phyloP scores from a whole-genome alignment of 2,113 vertebrate genomes.

The Verasper variegatus region DNA sequence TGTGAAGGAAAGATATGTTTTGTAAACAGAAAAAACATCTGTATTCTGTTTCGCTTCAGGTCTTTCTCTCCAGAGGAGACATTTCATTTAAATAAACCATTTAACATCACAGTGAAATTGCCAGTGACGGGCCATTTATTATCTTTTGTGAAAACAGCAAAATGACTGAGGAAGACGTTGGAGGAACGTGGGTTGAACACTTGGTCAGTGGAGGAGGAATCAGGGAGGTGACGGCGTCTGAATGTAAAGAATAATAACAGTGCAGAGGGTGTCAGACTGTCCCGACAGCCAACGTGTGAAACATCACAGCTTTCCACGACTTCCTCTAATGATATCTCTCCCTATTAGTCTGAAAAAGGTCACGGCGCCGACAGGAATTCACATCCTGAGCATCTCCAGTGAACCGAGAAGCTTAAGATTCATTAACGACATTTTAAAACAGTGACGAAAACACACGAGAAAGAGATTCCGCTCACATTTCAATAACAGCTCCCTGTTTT shows the following conservation, averaged over 20 bases:
- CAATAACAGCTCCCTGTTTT: neutral
- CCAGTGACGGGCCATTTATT: neutral
- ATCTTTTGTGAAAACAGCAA: neutral
- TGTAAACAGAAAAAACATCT: neutral
- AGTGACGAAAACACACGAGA: too few species aligned
- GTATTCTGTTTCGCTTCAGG: too few species aligned
- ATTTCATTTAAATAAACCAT: neutral
- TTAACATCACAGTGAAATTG: neutral
- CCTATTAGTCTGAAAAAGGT: slow-evolving; percentile 70
- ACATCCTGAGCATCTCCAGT: neutral
- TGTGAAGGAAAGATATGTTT: neutral
- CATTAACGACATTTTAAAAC: neutral
- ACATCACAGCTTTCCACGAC: slow-evolving; percentile 42
- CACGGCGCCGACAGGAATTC: slow-evolving; percentile 13
- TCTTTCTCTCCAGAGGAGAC: too few species aligned
- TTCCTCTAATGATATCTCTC: slow-evolving; percentile 59
- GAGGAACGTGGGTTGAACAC: neutral
- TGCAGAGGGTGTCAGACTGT: slow-evolving; percentile 19
- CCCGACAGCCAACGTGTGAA: slow-evolving; percentile 60
- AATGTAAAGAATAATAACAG: slow-evolving; percentile 17
- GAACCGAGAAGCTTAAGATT: neutral
- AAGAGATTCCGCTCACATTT: neutral
- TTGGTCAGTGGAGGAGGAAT: neutral
- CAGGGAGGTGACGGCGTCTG: neutral
- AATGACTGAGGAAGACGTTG: neutral